Base-by-base conservation (phyloP, 2,888 invertebrate species). In the Heliconius ismenius region DNA sequence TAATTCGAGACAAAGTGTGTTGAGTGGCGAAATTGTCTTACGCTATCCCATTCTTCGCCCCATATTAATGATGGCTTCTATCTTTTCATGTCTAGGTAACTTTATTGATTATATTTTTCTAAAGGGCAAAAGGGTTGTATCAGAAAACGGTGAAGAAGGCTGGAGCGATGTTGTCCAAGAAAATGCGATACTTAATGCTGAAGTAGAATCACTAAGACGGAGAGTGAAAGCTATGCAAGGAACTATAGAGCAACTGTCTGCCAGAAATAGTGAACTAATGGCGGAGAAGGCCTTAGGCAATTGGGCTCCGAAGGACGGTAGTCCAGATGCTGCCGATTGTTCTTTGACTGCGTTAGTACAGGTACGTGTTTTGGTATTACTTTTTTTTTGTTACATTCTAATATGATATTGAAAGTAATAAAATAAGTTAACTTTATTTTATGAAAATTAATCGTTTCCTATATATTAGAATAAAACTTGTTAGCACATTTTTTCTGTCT, bases 91-190 rank as follows among this genome's bases (percentile, higher is more conserved):
- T 58, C 10, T 58, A 58, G n/a, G 10, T 58, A 58, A n/a, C 10
- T 36, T 7, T 24, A 32, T 10, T 6, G 39, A 58, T 32, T 15
- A 15, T 10, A 21, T 9, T 24, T 70, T 24, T 70, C 4, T 4
- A 58, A 87, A 96, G 97, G 99, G 99, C 78, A 98, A 98, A 94
- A 95, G 98, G 79, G 95, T 97, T 21, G 95, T 98, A 63, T 96
- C 97, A 78, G 96, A 97, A 83, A 98, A 98, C 88, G 99, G 99
- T 6, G 96, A 96, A 80, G 97, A 98, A 85, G 95, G 96, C 58
- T 96, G 98, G 83, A 98, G 98, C 84, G 99, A 99, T 88, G 98
- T 99, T 91, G 98, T 97, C 87, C 97, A 98, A 87, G 99, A 99
- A 93, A 99, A 99, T 91, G 97, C 97, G 36, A 97, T 99, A 96